Evolutionary conservation across 2,888 invertebrate genomes (phyloP), one percentile per base, ranked within the genome.

Genomic region (Nasonovia ribisnigri): DNA sequence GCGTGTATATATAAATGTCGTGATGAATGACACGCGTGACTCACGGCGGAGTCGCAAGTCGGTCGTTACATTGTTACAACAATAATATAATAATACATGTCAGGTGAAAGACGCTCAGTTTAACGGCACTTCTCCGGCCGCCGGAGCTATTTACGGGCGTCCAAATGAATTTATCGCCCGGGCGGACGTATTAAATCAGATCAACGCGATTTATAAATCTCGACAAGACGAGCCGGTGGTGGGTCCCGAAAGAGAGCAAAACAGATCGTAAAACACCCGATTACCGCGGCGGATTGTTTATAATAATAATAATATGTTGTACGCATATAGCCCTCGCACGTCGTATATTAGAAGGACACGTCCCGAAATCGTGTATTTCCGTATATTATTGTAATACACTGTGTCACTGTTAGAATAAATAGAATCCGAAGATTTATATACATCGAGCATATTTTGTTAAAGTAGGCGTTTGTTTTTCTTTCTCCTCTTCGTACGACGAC

Each of bases 361-460:
- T 77, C 36, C 36, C 36, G 36, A 77, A 77, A 77, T 8, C 36
- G 77, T 36, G 77, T 77, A 36, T 77, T 77, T 77, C 77, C 36
- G 77, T 77, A 77, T 36, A 77, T n/a, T 60, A 36, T 29, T 60
- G 8, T n/a, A 36, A 36, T 20, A 60, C 88, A 26, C 88, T 11
- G 16, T 51, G 8, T 43, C 88, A 26, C 88, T 11, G 16, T 51
- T 16, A 77, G 20, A 77, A 77, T 57, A 57, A 57, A 89, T 57
- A 57, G 13, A 43, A 57, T n/a, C 8, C 89, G 3, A 57, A 89
- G 89, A 89, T 89, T 89, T 89, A 89, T 89, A 43, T 54, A 84
- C 29, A n/a, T n/a, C 77, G 77, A 20, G 20, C 36, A 8, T 57
- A 24, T 24, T 77, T 77, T 77, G 2, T 77, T 36, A 1, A 3